Conservation (phyloP, 2,797 vertebrate species). For the Falco naumanni region DNA sequence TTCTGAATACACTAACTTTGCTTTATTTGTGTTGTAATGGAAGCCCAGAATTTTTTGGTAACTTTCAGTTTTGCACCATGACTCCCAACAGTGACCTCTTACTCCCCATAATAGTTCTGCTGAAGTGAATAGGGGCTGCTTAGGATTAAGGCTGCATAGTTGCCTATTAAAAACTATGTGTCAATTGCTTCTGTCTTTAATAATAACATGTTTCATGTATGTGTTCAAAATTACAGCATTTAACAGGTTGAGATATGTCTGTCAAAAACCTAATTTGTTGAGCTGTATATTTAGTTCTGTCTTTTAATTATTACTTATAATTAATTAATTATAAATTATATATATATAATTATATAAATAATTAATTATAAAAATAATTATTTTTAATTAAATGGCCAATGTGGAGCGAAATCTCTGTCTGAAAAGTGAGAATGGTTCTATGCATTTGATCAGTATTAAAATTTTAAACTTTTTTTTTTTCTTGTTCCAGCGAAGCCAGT, state of each 20-base stretch:
- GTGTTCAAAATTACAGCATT: neutral
- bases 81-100: neutral
- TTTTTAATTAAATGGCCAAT: neutral
- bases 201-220: neutral
- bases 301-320: no score
- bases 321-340: no score
- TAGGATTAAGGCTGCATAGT: neutral
- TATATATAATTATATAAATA: no score
- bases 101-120: neutral
- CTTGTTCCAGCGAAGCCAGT: slow-evolving; percentile 82
- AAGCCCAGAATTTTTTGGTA: neutral
- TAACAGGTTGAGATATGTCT: neutral
- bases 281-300: neutral
- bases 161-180: neutral
- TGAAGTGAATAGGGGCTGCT: neutral
- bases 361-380: neutral
- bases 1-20: neutral
- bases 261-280: slow-evolving; percentile 11
- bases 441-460: neutral
- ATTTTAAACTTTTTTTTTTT: slow-evolving; percentile 1
- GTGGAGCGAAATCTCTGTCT: neutral
- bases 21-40: neutral
- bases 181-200: neutral
- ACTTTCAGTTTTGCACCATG: neutral
- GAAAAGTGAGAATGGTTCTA: neutral